A percentile compares a stretch with the other conserved stretches of the same genome.
Evolutionary conservation across 1,140 invertebrate genomes (phyloP).

Genomic region (Anthonomus grandis): DNA sequence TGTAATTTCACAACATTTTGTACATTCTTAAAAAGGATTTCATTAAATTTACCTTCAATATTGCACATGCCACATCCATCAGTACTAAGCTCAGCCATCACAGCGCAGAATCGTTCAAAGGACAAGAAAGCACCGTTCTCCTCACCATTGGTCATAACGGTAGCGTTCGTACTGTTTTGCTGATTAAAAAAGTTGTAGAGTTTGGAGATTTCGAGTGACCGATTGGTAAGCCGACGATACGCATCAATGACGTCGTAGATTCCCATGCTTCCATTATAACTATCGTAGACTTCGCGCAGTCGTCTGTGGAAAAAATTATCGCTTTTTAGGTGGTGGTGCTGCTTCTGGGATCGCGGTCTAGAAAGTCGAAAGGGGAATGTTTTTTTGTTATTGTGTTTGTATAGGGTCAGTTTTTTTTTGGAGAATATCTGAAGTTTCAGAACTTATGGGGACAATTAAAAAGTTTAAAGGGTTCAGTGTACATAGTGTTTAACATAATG

Average conservation of each 20-base stretch:
- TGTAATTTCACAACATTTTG: background rate
- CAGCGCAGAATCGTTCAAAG: conserved; percentile 57
- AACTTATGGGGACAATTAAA: no score
- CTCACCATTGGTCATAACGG: conserved; percentile 1
- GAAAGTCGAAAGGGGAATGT: no score
- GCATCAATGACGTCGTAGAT: conserved; percentile 39
- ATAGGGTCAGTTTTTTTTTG: no score
- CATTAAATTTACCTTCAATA: conserved; percentile 38
- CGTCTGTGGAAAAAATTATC: conserved; percentile 34
- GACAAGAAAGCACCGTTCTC: conserved; percentile 28
- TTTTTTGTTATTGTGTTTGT: no score
- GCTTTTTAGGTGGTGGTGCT: background rate
- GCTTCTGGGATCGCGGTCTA: no score
- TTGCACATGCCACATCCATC: conserved; percentile 38
- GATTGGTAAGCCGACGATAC: conserved; percentile 42
- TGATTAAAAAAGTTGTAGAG: conserved; percentile 39
- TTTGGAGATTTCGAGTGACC: conserved; percentile 35
- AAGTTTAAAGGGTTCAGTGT: no score
- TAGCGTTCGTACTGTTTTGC: conserved; percentile 17
- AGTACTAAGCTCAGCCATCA: conserved; percentile 55
- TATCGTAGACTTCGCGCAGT: conserved; percentile 44
- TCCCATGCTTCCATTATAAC: conserved; percentile 40
- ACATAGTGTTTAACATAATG: no score
- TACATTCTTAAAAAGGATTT: background rate
- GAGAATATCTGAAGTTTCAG: no score